Evolutionary conservation across 2,113 vertebrate genomes (phyloP), one percentile per base, ranked within the genome.

Genomic region (Labrus mixtus): DNA sequence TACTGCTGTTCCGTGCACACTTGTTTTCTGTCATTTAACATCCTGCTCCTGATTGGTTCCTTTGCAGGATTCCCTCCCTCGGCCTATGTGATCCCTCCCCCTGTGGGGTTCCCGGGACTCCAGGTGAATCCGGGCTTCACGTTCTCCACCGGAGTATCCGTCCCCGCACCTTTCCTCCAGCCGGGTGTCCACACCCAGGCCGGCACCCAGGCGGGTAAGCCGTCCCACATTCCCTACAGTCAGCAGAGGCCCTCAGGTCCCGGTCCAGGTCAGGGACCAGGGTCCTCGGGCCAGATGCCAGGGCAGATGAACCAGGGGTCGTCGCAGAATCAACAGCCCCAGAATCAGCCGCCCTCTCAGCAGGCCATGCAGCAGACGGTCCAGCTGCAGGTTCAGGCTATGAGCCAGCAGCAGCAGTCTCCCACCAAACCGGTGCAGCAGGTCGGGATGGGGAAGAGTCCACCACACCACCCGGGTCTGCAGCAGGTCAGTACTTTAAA

Each of bases 191-290:
- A 97, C 91, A 92, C 95, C 0, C 95, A 96, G 93, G 90, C 96
- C 71, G 95, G 95, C 89, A 92, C 90, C 78, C 88, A 96, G 94
- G 91, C 95, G 75, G 97, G 96, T 86, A 99, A 99, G 90, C 97
- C 93, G 75, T 98, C 97, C 83, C 98, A 99, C 96, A 98, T 98
- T 95, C 98, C 98, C 91, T 98, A 99, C 91, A 99, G 97, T 91
- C 98, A 99, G 95, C 98, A 99, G 92, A 94, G 98, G 91, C 97
- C 98, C 83, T 99, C 98, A 0, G 97, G 96, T 78, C 96, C 97
- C 7, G 91, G 96, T 70, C 94, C 96, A 0, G 79, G 68, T 10
- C 86, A 41, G 29, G 97, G 95, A 83, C 95, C 96, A 90, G 93
- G 96, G 91, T 83, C 95, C 93, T 90, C 95, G 33, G 94, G 92